Base-by-base conservation (phyloP, 1,140 invertebrate species). In the Drosophila obscura region DNA sequence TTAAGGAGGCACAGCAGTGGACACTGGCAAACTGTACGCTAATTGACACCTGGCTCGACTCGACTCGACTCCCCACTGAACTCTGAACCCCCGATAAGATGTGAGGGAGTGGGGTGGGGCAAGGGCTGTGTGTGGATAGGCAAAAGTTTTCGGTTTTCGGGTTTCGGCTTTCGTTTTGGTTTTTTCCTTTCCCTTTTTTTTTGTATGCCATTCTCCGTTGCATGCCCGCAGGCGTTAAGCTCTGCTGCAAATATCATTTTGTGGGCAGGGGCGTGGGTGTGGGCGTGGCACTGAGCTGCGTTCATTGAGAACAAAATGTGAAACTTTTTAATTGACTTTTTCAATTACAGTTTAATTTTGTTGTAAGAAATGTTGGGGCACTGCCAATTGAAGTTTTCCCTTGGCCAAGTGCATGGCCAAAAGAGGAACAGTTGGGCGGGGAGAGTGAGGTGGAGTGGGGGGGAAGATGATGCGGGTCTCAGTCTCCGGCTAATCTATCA, bases 271-370 rank as follows among this genome's bases (percentile, higher is more conserved):
- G 35, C 3, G 15, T 6, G 11, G 13, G 43, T 0, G 35, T 31
- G 45, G 50, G 46, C 28, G 35, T 73, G 63, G 50, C 31, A 35
- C 64, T 69, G 53, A 46, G 11, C 50, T 75, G 51, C 57, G 74
- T 50, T 77, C 60, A 75, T 84, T 74, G 81, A 52, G 73, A 76
- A 72, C 62, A 80, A 84, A 82, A 83, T 85, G 81, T 50, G 67
- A 83, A 88, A 88, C 68, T 88, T 88, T 88, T 88, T 88, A 88
- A 88, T 88, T 88, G 83, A 88, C 84, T 88, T 88, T 88, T 88
- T 88, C 83, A 88, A 88, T 88, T 88, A 88, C 83, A 79, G 71
- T 88, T 87, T 87, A 85, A 85, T 85, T 87, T 85, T 85, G 82
- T 85, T 85, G 74, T 85, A 82, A 85, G 74, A 87, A 73, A 78